Conservation (phyloP, 2,113 vertebrate species). For the Xenopus laevis region DNA sequence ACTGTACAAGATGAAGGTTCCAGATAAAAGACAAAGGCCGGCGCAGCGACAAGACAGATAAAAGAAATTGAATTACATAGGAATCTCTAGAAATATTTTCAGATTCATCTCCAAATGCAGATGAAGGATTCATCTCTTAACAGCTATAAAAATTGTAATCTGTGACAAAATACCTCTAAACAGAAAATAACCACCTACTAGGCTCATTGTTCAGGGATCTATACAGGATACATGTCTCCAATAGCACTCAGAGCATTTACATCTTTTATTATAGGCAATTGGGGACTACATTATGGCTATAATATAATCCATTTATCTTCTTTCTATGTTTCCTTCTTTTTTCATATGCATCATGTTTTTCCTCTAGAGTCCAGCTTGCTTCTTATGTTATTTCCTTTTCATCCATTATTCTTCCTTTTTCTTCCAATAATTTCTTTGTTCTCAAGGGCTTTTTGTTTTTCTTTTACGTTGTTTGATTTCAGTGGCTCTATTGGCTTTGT, state of each 20-base stretch:
- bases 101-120: conserved; percentile 34
- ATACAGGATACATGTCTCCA: conserved; percentile 34
- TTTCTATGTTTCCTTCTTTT: conserved; percentile 29
- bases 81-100: conserved; percentile 16
- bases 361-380: conserved; percentile 34
- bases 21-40: conserved; percentile 25
- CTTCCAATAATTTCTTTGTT: conserved; percentile 26
- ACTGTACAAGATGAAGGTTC: conserved; percentile 10
- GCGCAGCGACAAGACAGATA: conserved; percentile 16
- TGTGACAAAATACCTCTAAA: conserved; percentile 41
- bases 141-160: conserved; percentile 32
- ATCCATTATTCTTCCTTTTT: conserved; percentile 27
- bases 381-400: conserved; percentile 43
- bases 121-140: conserved; percentile 24
- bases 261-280: conserved; percentile 43
- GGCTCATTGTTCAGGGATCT: conserved; percentile 32
- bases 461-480: conserved; percentile 25
- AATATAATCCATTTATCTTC: conserved; percentile 43
- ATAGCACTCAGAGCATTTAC: conserved; percentile 36
- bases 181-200: conserved; percentile 34
- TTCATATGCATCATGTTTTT: conserved; percentile 27
- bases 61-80: conserved; percentile 26
- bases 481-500: conserved; percentile 4
- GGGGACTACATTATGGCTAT: conserved; percentile 43
- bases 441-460: conserved; percentile 11